Percentiles rank a stretch among this genome's conserved stretches.
phyloP scores from a whole-genome alignment of 2,797 vertebrate species.

The Xiphophorus birchmanni region DNA sequence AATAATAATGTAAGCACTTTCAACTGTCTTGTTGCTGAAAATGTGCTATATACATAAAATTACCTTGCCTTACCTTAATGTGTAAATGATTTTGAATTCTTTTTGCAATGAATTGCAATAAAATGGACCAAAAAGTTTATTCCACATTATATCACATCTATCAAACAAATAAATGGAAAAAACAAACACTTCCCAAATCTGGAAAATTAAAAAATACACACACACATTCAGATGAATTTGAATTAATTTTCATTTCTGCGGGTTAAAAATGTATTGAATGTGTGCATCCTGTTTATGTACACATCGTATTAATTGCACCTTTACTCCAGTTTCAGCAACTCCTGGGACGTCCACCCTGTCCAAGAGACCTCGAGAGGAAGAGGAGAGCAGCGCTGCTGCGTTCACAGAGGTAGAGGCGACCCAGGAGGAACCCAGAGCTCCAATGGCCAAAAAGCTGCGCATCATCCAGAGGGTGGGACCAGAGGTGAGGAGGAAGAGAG shows the following conservation, averaged over 20 bases:
- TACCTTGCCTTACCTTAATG: background rate
- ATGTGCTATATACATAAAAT: no score
- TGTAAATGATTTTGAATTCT: background rate
- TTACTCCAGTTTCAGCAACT: conserved; percentile 88
- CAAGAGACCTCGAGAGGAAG: conserved; percentile 95
- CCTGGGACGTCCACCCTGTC: conserved; percentile 87
- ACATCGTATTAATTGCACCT: background rate
- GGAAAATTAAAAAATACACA: background rate
- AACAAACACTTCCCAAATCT: background rate
- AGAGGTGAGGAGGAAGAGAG: conserved; percentile 79
- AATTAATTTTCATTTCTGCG: background rate
- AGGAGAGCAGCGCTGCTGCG: conserved; percentile 81
- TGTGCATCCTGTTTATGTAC: background rate
- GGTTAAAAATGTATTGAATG: background rate
- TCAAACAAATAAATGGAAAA: background rate
- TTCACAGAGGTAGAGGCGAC: conserved; percentile 83
- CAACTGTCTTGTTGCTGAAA: no score
- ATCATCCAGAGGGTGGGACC: conserved; percentile 89
- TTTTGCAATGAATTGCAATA: background rate
- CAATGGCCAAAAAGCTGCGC: conserved; percentile 91
- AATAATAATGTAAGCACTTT: background rate
- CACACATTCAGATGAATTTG: background rate
- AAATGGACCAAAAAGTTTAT: background rate
- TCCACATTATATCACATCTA: background rate
- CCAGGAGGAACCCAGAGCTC: conserved; percentile 89